Evolutionary conservation across 1,140 invertebrate species (phyloP), one percentile per base, ranked within the genome.

Genomic region (Homalodisca vitripennis): DNA sequence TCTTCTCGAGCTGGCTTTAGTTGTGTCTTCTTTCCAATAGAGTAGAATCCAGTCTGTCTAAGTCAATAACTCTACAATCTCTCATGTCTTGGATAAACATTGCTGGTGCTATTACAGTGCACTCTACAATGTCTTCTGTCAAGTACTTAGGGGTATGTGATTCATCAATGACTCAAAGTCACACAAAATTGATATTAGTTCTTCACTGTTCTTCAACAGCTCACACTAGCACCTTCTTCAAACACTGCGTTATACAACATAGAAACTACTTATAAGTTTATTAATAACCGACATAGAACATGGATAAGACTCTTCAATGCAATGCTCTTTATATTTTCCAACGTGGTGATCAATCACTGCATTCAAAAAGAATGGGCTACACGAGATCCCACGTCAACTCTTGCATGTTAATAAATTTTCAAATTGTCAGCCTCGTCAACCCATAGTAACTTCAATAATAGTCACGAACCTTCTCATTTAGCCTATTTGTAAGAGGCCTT

Each of bases 91-190:
- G 55, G 14, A 77, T 46, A 34, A 77, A 77, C 72, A 73, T 74
- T 1, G 71, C 30, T 24, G 78, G 69, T 24, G 69, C 68, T 27
- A 73, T 24, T 12, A 27, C 24, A 13, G 32, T 27, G 3, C 3
- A 48, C 2, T 69, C 68, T 46, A 13, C 2, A 10, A 34, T 10
- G 71, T 79, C 74, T 53, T 53, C 48, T 3, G 48, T 14, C 48
- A 22, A 3, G 63, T 76, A 77, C 6, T 78, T 0, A 80, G 65
- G 0, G 76, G 78, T 27, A 78, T 63, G 0, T 71, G 69, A 73
- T 80, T 78, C 1, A 80, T 60, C 17, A 75, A 0, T 46, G 66
- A 3, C 26, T 74, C 70, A n/a, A 30, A 68, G 51, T 74, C 32
- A 55, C 63, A 41, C 20, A 72, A 30, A 0, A 68, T 26, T 1